These are phyloP conservation scores for Erebia palarica DNA, from an alignment of 2,888 invertebrate genomes.

Conservation along the genomic window DNA sequence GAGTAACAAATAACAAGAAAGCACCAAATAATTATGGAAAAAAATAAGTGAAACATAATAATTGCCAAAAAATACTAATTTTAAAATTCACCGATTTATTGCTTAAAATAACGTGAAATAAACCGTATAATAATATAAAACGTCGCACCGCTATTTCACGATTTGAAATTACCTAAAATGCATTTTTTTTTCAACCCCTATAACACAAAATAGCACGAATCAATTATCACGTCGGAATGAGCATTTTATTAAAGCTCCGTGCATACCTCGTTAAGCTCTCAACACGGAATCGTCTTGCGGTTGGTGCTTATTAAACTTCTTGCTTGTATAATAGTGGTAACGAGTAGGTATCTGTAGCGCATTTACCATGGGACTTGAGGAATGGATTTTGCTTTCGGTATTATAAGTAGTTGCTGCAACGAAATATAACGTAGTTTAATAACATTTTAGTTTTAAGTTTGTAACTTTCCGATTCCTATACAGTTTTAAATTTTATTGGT, in stretches of 20 bases:
- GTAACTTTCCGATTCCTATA: neutral
- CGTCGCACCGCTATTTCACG: slow-evolving; percentile 5
- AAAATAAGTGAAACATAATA: too few relatives aligned
- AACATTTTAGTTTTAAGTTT: neutral
- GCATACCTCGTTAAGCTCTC: slow-evolving; percentile 49
- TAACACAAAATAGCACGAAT: slow-evolving; percentile 35
- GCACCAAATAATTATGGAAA: too few relatives aligned
- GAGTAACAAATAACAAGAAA: too few relatives aligned
- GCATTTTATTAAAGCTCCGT: slow-evolving; percentile 40
- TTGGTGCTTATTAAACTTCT: slow-evolving; percentile 68
- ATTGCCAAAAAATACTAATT: neutral
- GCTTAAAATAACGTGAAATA: neutral
- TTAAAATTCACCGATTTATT: neutral
- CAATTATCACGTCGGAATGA: slow-evolving; percentile 39
- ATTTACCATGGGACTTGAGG: slow-evolving; percentile 11
- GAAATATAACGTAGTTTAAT: neutral
- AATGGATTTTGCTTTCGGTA: slow-evolving; percentile 12
- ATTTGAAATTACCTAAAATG: slow-evolving; percentile 24
- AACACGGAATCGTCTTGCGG: slow-evolving; percentile 58
- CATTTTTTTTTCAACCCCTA: slow-evolving; percentile 23
- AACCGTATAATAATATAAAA: neutral
- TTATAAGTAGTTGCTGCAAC: slow-evolving; percentile 3
- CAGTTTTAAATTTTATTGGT: neutral
- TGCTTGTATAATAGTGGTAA: slow-evolving; percentile 38
- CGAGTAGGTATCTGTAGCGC: slow-evolving; percentile 22